Conservation (phyloP, 2,797 vertebrate species). For the Momotus momota region DNA sequence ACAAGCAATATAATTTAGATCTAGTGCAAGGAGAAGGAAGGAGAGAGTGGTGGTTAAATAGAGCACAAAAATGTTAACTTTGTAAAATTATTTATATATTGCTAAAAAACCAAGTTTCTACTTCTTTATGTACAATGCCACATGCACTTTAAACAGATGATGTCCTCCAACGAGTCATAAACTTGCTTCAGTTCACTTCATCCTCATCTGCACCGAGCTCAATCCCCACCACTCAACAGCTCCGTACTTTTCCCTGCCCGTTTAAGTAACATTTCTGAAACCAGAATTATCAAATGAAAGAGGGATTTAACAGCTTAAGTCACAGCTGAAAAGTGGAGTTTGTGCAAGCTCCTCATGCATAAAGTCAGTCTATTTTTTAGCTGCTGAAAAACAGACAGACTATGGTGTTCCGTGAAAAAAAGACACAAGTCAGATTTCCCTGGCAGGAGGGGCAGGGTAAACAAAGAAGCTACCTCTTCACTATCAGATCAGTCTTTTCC, state of each 20-base stretch:
- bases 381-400: neutral
- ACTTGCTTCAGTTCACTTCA: neutral
- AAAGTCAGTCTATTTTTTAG: neutral
- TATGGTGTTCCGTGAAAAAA: fast-evolving
- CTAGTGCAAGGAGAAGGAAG: neutral
- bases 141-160: neutral
- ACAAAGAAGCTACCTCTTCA: neutral
- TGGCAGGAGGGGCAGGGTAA: neutral
- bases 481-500: too few relatives aligned
- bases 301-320: too few relatives aligned
- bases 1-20: neutral
- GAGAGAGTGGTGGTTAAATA: neutral
- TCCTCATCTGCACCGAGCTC: neutral
- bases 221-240: neutral
- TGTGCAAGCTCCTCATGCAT: neutral
- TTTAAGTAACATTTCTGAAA: neutral
- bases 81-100: neutral
- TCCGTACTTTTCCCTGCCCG: neutral
- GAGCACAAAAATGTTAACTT: neutral
- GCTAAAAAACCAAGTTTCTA: neutral
- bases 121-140: neutral
- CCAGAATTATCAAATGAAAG: neutral
- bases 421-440: neutral
- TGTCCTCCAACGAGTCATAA: neutral
- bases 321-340: neutral